These are phyloP conservation scores for Octomys mimax DNA, from an alignment of 2,797 vertebrate genomes.

Conservation along the genomic window DNA sequence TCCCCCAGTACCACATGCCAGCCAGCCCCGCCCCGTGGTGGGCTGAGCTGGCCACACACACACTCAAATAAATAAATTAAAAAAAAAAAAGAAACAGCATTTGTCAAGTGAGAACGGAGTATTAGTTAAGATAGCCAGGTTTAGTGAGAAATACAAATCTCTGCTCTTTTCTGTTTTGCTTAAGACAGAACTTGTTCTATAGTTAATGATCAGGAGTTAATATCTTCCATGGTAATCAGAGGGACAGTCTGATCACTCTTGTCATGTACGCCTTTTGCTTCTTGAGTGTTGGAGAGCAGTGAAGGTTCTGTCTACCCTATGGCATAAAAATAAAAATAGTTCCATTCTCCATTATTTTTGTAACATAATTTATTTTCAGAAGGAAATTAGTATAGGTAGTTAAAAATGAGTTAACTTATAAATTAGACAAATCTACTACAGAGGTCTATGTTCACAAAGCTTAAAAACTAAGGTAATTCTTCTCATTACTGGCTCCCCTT, in stretches of 20 bases:
- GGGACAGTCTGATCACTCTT: not conserved
- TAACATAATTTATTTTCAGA: not conserved
- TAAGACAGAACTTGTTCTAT: slow-evolving; percentile 5
- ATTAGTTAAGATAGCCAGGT: slow-evolving; percentile 3
- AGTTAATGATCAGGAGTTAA: not conserved
- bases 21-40: too few species aligned
- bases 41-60: too few species aligned
- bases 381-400: not conserved
- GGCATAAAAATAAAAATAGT: not conserved
- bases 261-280: slow-evolving; percentile 17
- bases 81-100: too few species aligned
- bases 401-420: not conserved
- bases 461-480: slow-evolving; percentile 24
- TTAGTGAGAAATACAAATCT: slow-evolving; percentile 33
- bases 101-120: not conserved
- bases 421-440: not conserved
- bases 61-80: too few species aligned
- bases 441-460: not conserved
- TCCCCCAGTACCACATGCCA: too few species aligned
- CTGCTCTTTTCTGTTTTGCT: slow-evolving; percentile 42
- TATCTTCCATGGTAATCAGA: slow-evolving; percentile 30
- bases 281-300: slow-evolving; percentile 52
- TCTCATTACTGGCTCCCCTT: not conserved
- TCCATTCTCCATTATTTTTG: not conserved
- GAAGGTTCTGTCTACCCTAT: not conserved